phyloP scores from a whole-genome alignment of 2,888 invertebrate species.

The Cheilosia grossa region DNA sequence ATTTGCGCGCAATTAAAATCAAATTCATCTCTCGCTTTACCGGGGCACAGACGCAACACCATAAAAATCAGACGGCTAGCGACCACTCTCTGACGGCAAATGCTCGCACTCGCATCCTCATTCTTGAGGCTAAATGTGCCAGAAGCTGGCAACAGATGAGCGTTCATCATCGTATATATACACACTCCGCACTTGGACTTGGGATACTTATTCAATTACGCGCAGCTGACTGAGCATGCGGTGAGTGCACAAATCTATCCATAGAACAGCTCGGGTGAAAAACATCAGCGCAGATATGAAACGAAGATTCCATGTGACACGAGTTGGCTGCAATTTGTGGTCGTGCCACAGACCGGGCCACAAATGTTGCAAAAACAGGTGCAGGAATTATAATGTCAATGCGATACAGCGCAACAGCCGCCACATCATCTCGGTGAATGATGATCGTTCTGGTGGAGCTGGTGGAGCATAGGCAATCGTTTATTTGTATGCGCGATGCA shows the following conservation, averaged over 20 bases:
- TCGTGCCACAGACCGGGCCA: constrained; percentile 41
- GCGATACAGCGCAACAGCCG: constrained; percentile 45
- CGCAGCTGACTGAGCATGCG: constrained; percentile 66
- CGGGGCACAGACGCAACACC: constrained; percentile 3
- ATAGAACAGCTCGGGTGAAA: neutral
- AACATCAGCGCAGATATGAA: constrained; percentile 10
- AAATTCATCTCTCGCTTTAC: constrained; percentile 63
- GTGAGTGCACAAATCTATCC: constrained; percentile 58
- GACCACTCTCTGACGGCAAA: constrained; percentile 2
- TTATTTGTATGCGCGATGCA: too few relatives aligned
- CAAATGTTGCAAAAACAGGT: constrained; percentile 64
- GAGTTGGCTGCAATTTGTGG: constrained; percentile 74
- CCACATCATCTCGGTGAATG: constrained; percentile 62
- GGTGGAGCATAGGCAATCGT: too few relatives aligned
- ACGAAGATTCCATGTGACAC: constrained; percentile 71
- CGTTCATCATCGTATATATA: constrained; percentile 41
- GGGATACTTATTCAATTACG: constrained; percentile 72
- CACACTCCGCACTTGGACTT: neutral
- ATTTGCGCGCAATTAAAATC: constrained; percentile 75
- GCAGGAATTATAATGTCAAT: constrained; percentile 74
- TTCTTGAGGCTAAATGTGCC: constrained; percentile 33
- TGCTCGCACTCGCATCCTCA: constrained; percentile 1
- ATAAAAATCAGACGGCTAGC: constrained; percentile 48
- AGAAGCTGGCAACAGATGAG: constrained; percentile 59
- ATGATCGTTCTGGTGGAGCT: constrained; percentile 58